Conservation (phyloP, 2,797 vertebrate genomes). For the Rhinophrynus dorsalis region DNA sequence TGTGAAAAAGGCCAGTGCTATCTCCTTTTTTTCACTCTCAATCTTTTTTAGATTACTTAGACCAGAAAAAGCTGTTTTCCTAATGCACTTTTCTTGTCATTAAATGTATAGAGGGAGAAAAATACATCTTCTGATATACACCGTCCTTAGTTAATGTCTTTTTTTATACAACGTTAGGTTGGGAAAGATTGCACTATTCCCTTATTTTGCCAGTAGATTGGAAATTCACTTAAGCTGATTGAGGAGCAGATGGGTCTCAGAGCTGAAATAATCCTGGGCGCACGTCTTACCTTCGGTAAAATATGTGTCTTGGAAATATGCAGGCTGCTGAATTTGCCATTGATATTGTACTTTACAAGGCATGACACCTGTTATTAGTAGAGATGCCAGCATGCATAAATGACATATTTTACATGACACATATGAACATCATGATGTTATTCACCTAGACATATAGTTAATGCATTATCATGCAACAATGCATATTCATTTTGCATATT, state of each 20-base stretch:
- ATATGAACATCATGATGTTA: neutral
- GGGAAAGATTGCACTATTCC: conserved; percentile 27
- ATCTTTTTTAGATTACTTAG: too few relatives aligned
- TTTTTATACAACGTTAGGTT: conserved; percentile 9
- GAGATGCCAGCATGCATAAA: conserved; percentile 1
- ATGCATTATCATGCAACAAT: neutral
- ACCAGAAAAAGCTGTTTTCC: too few relatives aligned
- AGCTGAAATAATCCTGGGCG: conserved; percentile 41
- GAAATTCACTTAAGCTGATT: conserved; percentile 49
- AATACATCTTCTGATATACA: too few relatives aligned
- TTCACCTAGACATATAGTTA: neutral
- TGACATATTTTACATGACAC: neutral
- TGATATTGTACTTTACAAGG: conserved; percentile 14
- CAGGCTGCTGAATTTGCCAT: conserved; percentile 15
- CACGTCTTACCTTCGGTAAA: conserved; percentile 45
- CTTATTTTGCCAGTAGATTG: conserved; percentile 44
- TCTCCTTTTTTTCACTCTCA: too few relatives aligned
- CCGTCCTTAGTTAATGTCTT: conserved; percentile 11
- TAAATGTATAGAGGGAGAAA: too few relatives aligned
- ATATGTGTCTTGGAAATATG: conserved; percentile 26
- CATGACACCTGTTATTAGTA: conserved; percentile 11
- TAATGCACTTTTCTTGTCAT: too few relatives aligned
- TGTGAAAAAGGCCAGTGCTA: too few relatives aligned
- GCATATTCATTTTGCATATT: neutral
- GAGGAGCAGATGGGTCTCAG: conserved; percentile 46